Evolutionary conservation across 1,140 invertebrate species (phyloP), one percentile per base, ranked within the genome.

Genomic region (Drosophila watanabei): DNA sequence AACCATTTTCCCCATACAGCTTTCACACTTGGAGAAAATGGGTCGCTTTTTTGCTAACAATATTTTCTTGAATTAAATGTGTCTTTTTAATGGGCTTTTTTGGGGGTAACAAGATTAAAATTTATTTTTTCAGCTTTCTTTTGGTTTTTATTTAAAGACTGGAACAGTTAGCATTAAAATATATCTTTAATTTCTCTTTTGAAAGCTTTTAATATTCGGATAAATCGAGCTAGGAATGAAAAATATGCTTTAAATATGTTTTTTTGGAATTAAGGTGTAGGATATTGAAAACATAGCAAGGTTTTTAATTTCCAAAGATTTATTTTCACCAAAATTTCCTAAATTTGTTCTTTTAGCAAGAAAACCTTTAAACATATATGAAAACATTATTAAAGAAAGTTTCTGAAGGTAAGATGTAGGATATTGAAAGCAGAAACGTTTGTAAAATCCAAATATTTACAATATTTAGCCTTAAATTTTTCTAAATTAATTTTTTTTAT

Each of bases 1-100:
- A 2, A 28, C 33, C 13, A 18, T 39, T 49, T 14, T 41, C 46
- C 41, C 59, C 30, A 24, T 43, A 56, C 69, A 83, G 81, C 75
- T 79, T 79, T 49, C 18, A 52, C 49, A 39, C 20, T 39, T 0
- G 20, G 5, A 57, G 54, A 57, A 57, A 57, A 28, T 56, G 4
- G 33, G 52, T 3, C 7, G 9, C 43, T 5, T 10, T 20, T 5
- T 20, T 32, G 20, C 33, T 33, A 52, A 9, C 2, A 33, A 20
- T 1, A 13, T 10, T 56, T 54, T 10, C 1, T 4, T n/a, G 16
- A 1, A 24, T 20, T 11, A 6, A 56, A 14, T 16, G 16, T 13
- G 14, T 35, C n/a, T 2, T 8, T 8, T 8, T 33, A 8, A 52
- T 0, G 18, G 5, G 24, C 3, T 24, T 35, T 54, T 37, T 37